Conservation (phyloP, 2,797 vertebrate species). For the Trematomus bernacchii region DNA sequence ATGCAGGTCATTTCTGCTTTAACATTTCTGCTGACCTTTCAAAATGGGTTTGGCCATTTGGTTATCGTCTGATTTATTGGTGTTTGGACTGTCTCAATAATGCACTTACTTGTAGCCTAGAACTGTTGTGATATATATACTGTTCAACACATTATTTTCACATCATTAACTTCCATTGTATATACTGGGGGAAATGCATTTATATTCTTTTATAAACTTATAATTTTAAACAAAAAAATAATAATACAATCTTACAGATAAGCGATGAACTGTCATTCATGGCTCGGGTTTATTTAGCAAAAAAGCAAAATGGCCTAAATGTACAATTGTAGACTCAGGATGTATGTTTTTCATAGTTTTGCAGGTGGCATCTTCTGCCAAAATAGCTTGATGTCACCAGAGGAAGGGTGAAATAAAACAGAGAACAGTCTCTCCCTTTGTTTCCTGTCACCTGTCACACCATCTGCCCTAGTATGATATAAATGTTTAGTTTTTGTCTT, state of each 20-base stretch:
- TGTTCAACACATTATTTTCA: conserved; percentile 13
- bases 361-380: too few species aligned
- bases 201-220: not conserved
- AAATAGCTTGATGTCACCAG: not conserved
- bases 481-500: not conserved
- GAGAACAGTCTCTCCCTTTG: not conserved
- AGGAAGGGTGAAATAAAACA: not conserved
- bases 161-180: conserved; percentile 24
- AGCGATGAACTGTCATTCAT: too few species aligned
- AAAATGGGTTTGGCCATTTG: conserved; percentile 18
- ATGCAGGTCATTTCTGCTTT: conserved; percentile 43
- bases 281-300: not conserved
- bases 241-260: not conserved
- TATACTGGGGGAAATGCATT: not conserved
- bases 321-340: not conserved
- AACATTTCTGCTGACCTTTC: conserved; percentile 48
- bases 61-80: conserved; percentile 51
- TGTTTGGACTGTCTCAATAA: conserved; percentile 28
- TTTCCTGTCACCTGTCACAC: not conserved
- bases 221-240: not conserved
- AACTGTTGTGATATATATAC: conserved; percentile 24
- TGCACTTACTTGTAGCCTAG: conserved; percentile 27
- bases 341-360: not conserved
- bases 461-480: not conserved
- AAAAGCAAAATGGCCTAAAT: not conserved